phyloP scores from a whole-genome alignment of 2,113 vertebrate species.

The Ptilonorhynchus violaceus region DNA sequence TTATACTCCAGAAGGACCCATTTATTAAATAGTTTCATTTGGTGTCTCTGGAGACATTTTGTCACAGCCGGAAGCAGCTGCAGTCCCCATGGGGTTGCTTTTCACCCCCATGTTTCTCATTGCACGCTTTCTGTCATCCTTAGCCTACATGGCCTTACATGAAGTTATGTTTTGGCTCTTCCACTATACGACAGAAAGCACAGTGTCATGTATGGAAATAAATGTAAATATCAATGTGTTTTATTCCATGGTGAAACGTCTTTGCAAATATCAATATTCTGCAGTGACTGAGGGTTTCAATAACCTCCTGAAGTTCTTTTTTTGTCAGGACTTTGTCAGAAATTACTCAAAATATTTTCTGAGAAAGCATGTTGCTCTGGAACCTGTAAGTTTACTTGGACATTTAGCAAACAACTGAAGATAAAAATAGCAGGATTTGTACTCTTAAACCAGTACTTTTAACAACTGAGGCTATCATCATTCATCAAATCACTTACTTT shows the following conservation, averaged over 20 bases:
- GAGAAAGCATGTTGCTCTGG: background rate
- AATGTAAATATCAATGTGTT: background rate
- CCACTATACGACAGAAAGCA: background rate
- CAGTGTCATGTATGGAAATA: background rate
- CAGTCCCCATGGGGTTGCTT: background rate
- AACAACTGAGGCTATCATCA: constrained; percentile 19
- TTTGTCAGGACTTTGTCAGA: background rate
- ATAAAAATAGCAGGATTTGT: background rate
- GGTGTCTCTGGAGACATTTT: background rate
- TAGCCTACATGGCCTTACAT: fast-evolving
- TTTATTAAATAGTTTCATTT: background rate
- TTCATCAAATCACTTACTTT: constrained; percentile 29
- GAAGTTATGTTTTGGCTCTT: background rate
- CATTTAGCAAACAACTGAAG: background rate
- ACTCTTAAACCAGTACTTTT: background rate
- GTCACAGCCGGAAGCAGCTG: background rate
- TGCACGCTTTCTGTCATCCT: background rate
- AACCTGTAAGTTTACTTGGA: background rate
- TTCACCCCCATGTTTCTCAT: background rate
- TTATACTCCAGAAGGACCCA: background rate
- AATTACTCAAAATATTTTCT: background rate
- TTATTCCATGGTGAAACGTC: background rate
- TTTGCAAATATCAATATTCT: background rate
- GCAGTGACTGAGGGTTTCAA: background rate
- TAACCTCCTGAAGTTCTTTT: background rate